A percentile compares a stretch with the other conserved stretches of the same genome.
Evolutionary conservation across 2,113 vertebrate genomes (phyloP).

Genomic region (Coturnix japonica): DNA sequence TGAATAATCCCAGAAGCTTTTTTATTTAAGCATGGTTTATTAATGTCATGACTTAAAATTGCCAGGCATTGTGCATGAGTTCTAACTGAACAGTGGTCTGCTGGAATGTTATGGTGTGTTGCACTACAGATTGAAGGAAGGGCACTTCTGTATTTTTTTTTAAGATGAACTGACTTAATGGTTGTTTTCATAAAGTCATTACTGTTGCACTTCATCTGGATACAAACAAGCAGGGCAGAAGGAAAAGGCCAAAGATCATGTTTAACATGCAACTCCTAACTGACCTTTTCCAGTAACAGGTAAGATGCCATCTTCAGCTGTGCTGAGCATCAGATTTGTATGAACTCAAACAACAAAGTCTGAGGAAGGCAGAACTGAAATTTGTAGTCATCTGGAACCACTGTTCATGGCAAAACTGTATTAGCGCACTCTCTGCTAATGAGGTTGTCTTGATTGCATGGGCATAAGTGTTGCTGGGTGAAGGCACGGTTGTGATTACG

Average conservation of each 20-base stretch:
- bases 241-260: conserved; percentile 3
- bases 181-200: background rate
- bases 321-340: background rate
- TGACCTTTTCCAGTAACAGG: background rate
- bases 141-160: background rate
- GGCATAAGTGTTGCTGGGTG: background rate
- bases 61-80: background rate
- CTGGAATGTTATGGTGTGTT: background rate
- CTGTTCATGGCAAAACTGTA: background rate
- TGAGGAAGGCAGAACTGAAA: background rate
- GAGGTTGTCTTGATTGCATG: background rate
- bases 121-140: background rate
- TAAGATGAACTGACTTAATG: conserved; percentile 17
- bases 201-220: background rate
- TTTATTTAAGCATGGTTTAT: background rate
- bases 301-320: background rate
- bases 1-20: background rate
- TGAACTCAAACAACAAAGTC: background rate
- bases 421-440: background rate
- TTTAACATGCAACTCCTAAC: background rate
- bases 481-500: accelerated
- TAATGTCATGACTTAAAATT: background rate
- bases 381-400: background rate
- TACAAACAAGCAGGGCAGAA: background rate
- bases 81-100: background rate